Conservation (phyloP, 2,888 invertebrate species). For the Mythimna albipuncta region DNA sequence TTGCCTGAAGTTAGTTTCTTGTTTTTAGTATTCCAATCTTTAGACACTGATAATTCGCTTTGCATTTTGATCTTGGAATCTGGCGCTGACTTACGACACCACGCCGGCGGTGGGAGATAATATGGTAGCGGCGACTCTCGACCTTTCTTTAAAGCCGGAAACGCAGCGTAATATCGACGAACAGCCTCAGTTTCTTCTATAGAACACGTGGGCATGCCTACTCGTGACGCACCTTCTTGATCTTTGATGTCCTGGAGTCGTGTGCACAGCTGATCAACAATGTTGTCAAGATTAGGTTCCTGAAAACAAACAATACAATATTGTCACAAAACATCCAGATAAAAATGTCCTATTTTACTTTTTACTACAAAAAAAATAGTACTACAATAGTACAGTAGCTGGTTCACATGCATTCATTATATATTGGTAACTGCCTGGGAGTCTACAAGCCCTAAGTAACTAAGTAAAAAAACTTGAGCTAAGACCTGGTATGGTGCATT, state of each 20-base stretch:
- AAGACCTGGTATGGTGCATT: neutral
- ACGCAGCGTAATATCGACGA: constrained; percentile 94
- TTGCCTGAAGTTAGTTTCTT: constrained; percentile 82
- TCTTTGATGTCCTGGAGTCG: constrained; percentile 93
- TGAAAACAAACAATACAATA: constrained; percentile 82
- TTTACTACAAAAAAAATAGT: constrained; percentile 18
- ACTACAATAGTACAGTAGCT: constrained; percentile 22
- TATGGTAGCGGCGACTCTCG: constrained; percentile 85
- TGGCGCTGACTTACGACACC: constrained; percentile 81
- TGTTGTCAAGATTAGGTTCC: constrained; percentile 95
- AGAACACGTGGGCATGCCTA: constrained; percentile 89
- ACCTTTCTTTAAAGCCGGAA: constrained; percentile 92
- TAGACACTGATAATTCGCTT: constrained; percentile 79
- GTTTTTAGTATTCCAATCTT: constrained; percentile 83
- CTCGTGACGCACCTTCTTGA: constrained; percentile 82
- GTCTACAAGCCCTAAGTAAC: neutral
- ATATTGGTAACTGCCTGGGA: neutral
- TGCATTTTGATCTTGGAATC: constrained; percentile 84
- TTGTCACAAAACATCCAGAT: constrained; percentile 15
- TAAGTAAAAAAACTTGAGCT: neutral
- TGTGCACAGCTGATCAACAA: constrained; percentile 95
- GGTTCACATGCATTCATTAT: constrained; percentile 14
- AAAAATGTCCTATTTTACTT: neutral
- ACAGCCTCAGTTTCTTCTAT: constrained; percentile 92
- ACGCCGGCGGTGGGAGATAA: constrained; percentile 86